Base-by-base conservation (phyloP, 2,113 vertebrate species). In the Otocyon megalotis region DNA sequence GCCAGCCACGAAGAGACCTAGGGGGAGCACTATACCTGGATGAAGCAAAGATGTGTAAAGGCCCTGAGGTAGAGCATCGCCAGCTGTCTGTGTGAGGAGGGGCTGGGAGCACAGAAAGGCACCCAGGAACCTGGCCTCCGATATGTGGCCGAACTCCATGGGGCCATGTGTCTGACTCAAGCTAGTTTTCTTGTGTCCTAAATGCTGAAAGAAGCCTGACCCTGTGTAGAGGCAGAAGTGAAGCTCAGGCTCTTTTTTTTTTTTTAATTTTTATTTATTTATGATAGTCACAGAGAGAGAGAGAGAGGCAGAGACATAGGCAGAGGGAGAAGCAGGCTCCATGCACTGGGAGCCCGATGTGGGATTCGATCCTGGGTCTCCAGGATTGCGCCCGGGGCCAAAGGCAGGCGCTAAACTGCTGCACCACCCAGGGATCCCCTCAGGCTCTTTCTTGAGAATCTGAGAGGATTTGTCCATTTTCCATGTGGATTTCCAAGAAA, bases 21-120 rank as follows among this genome's bases (percentile, higher is more conserved):
- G 60, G 26, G 32, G 24, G 37, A 50, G 24, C 13, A 58, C 19
- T 1, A 26, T 0, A 14, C 12, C 12, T 2, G 17, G 12, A 11
- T 3, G 54, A 35, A 4, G 8, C 15, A 2, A 0, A 2, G 1
- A 22, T 2, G 67, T 11, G 67, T 6, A 8, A 60, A 11, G 37
- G 5, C 69, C 53, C 67, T 1, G 56, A 12, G n/a, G 56, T 84
- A 19, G 79, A 16, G 26, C 30, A 1, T 19, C 11, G 4, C 11
- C 3, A 9, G 22, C 28, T 22, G 53, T 35, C 20, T 2, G 16
- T 1, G 32, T 10, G 60, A 10, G 26, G 19, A n/a, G 50, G 22
- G 16, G n/a, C 7, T 63, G 20, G 0, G 35, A n/a, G 50, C 26
- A 3, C 37, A n/a, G 56, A 37, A 17, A 43, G 58, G 50, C 17